These are phyloP conservation scores for Diplolepis rosae DNA, from an alignment of 2,888 invertebrate genomes.

Conservation along the genomic window DNA sequence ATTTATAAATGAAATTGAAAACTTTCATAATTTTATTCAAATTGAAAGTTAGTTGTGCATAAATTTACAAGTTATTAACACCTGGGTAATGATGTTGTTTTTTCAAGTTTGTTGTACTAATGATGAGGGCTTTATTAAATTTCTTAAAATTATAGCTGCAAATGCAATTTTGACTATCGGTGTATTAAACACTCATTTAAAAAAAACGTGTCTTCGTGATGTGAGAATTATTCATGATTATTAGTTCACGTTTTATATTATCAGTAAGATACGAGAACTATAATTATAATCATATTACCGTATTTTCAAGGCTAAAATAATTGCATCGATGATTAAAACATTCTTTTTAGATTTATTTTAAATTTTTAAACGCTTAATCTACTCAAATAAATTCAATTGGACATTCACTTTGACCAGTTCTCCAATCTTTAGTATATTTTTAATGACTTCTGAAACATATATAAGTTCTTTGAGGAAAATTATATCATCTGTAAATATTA, in stretches of 20 bases:
- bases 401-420: background rate
- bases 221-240: background rate
- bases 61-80: no score
- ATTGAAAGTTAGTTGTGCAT: no score
- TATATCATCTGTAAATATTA: background rate
- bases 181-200: no score
- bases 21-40: no score
- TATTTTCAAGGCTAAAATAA: background rate
- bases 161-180: no score
- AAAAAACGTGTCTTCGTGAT: background rate
- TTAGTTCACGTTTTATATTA: background rate
- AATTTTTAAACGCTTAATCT: background rate
- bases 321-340: background rate
- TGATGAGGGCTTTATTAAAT: no score
- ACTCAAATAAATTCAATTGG: no score
- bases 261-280: background rate
- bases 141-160: no score
- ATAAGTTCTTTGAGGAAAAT: background rate
- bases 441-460: background rate
- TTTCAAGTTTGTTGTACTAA: no score
- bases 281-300: background rate
- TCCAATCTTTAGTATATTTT: background rate
- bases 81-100: no score
- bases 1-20: no score
- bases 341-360: background rate